These are phyloP conservation scores for Acrossocheilus fasciatus DNA, from an alignment of 2,797 vertebrate species.

Conservation along the genomic window DNA sequence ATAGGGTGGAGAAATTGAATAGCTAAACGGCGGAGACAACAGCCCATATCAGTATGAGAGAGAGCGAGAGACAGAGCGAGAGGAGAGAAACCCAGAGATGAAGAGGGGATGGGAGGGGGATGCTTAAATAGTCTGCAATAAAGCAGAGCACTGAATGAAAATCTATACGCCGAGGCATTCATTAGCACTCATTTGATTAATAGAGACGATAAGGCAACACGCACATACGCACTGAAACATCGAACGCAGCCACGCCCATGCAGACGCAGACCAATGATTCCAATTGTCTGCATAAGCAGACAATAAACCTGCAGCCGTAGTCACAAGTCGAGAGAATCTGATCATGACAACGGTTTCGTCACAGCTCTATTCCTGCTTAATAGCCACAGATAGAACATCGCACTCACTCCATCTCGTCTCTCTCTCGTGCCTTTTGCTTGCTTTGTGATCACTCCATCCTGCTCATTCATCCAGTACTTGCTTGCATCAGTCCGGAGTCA, in stretches of 20 bases:
- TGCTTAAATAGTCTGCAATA: constrained; percentile 50
- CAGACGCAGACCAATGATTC: constrained; percentile 3
- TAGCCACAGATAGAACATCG: constrained; percentile 1
- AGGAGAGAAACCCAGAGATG: not conserved
- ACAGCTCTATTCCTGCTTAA: constrained; percentile 21
- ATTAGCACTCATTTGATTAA: constrained; percentile 56
- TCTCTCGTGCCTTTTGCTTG: not conserved
- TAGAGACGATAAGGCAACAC: constrained; percentile 37
- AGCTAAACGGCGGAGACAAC: constrained; percentile 18
- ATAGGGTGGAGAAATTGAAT: constrained; percentile 32
- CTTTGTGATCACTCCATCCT: constrained; percentile 46
- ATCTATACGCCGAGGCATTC: constrained; percentile 53
- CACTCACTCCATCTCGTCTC: not conserved
- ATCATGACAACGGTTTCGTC: not conserved
- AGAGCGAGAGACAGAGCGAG: not conserved
- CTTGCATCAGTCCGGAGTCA: constrained; percentile 45
- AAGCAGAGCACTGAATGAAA: constrained; percentile 52
- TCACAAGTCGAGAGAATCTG: constrained; percentile 24
- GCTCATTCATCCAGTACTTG: constrained; percentile 51
- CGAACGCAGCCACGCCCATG: constrained; percentile 24
- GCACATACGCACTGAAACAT: constrained; percentile 31
- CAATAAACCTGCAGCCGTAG: constrained; percentile 15
- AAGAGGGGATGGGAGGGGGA: constrained; percentile 2
- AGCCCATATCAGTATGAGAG: not conserved
- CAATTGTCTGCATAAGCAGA: not conserved